Conservation (phyloP, 2,888 invertebrate genomes). For the Minunthozetes semirufus region DNA sequence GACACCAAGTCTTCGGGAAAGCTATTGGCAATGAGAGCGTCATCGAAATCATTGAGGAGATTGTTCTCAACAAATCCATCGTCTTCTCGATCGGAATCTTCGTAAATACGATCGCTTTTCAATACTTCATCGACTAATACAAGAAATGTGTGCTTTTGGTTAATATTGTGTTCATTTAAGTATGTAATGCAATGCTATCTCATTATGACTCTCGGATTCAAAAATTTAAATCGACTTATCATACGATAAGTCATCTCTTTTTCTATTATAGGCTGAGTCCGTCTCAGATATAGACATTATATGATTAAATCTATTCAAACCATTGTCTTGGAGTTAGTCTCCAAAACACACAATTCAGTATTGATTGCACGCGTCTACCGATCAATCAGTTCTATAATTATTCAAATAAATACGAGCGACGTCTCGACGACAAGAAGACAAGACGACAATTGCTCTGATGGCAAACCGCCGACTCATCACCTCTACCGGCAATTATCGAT, state of each 20-base stretch:
- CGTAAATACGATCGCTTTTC: conserved; percentile 8
- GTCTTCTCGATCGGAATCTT: conserved; percentile 12
- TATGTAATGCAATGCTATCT: conserved; percentile 27
- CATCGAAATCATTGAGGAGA: conserved; percentile 6
- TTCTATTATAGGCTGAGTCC: not conserved
- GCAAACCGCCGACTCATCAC: conserved; percentile 18
- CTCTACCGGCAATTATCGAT: conserved; percentile 2
- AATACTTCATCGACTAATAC: not conserved
- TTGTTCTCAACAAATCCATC: conserved; percentile 30
- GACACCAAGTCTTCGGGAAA: not conserved
- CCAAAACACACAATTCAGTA: not conserved
- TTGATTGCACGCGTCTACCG: conserved; percentile 6
- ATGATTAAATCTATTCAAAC: not conserved
- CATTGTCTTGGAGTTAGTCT: not conserved
- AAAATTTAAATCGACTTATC: not conserved
- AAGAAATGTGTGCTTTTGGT: not conserved
- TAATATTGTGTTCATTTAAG: not conserved
- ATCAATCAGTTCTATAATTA: not conserved
- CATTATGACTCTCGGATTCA: conserved; percentile 33
- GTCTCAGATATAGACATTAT: not conserved
- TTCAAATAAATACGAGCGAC: not conserved
- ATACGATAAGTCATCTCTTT: not conserved
- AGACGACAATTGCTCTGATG: not conserved
- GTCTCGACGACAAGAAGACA: not conserved
- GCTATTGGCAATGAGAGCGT: not conserved